Percentiles rank a stretch among this genome's conserved stretches.
Conservation (phyloP, 1,140 invertebrate genomes). For the Tenebrio molitor region DNA sequence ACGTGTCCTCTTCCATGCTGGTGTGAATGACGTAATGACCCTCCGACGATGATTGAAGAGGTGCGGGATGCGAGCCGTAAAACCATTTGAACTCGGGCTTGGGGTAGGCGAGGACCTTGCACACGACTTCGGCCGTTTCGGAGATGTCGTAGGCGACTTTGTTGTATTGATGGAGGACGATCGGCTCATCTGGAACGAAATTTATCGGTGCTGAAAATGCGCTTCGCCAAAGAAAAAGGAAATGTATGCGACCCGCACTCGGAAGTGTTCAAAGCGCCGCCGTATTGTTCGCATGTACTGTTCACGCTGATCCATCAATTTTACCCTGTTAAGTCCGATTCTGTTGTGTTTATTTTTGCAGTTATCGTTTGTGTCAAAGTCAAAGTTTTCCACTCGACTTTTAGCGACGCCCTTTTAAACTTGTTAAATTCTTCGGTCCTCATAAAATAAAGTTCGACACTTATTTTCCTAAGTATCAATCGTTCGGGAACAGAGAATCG, state of each 20-base stretch:
- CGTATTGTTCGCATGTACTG: no score
- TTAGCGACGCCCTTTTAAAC: no score
- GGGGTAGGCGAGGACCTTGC: conserved; percentile 92
- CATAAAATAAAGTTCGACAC: no score
- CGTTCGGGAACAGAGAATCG: no score
- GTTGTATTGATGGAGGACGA: conserved; percentile 85
- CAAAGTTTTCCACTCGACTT: no score
- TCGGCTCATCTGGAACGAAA: conserved; percentile 80
- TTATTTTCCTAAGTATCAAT: no score
- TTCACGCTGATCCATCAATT: neutral
- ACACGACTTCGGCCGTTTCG: conserved; percentile 88
- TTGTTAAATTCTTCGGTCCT: no score
- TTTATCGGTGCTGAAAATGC: conserved; percentile 42
- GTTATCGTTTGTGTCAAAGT: no score
- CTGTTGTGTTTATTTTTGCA: no score
- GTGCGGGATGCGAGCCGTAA: conserved; percentile 79
- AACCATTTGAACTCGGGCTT: conserved; percentile 94
- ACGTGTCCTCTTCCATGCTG: conserved; percentile 86
- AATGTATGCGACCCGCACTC: no score
- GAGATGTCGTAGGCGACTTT: conserved; percentile 90
- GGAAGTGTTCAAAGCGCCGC: no score
- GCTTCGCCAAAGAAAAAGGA: neutral
- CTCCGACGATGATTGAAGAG: conserved; percentile 82
- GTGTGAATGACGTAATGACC: conserved; percentile 89
- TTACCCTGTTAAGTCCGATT: no score